A percentile compares a stretch with the other conserved stretches of the same genome.
Conservation (phyloP, 2,888 invertebrate genomes). For the Carpatolechia fugitivella region DNA sequence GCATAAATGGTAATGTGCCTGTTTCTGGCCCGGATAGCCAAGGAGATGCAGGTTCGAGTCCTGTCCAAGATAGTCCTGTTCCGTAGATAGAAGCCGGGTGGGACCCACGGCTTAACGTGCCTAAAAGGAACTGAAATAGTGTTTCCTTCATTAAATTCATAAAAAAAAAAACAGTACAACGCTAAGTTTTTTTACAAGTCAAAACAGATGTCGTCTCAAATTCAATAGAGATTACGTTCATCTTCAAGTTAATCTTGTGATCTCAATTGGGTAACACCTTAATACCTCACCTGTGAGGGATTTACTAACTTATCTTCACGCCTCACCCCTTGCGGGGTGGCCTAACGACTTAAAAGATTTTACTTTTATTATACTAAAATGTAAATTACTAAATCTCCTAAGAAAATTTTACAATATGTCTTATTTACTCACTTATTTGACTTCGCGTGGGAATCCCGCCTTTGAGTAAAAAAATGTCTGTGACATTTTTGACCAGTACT, state of each 20-base stretch:
- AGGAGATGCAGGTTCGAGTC: too few relatives aligned
- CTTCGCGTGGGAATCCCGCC: not conserved
- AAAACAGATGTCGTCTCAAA: constrained; percentile 19
- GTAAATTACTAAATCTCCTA: not conserved
- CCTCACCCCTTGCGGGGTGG: too few relatives aligned
- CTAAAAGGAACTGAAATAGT: too few relatives aligned
- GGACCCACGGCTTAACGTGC: too few relatives aligned
- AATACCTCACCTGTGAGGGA: constrained; percentile 26
- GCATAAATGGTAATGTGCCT: too few relatives aligned
- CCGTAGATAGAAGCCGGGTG: too few relatives aligned
- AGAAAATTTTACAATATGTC: not conserved
- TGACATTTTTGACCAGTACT: not conserved
- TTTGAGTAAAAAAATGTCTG: not conserved
- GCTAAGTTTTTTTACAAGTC: constrained; percentile 5
- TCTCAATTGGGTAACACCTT: constrained; percentile 21
- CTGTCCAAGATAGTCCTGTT: too few relatives aligned
- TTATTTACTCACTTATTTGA: constrained; percentile 9
- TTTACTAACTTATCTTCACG: too few relatives aligned
- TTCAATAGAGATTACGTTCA: not conserved
- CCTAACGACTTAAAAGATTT: not conserved
- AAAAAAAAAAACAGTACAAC: not conserved
- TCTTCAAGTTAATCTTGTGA: constrained; percentile 12
- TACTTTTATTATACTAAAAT: not conserved
- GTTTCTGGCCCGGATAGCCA: too few relatives aligned
- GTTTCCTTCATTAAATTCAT: too few relatives aligned